Conservation (phyloP, 2,888 invertebrate species). For the Dendrolimus pini region DNA sequence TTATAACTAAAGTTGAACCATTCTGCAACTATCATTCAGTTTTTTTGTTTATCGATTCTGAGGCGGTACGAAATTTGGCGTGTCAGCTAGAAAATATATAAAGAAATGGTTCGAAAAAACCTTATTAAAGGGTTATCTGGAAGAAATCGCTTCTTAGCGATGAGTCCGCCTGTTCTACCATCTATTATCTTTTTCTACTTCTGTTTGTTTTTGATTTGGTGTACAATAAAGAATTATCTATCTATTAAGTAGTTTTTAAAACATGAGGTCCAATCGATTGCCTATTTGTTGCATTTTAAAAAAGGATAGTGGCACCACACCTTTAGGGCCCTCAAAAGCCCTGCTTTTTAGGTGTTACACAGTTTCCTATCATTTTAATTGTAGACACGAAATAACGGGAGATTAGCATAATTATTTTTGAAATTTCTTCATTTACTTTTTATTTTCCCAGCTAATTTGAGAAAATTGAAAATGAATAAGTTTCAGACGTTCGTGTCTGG, state of each 20-base stretch:
- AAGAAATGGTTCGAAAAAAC: too few relatives aligned
- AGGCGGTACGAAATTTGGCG: too few relatives aligned
- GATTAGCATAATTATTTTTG: neutral
- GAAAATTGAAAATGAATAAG: neutral
- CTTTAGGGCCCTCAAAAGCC: slow-evolving; percentile 10
- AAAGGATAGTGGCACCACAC: slow-evolving; percentile 8
- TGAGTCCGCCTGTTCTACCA: neutral
- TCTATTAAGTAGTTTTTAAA: too few relatives aligned
- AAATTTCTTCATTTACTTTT: neutral
- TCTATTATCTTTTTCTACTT: neutral
- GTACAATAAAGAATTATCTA: too few relatives aligned
- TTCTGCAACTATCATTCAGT: too few relatives aligned
- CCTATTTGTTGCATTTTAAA: too few relatives aligned
- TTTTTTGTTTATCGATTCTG: too few relatives aligned
- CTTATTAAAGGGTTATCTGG: too few relatives aligned
- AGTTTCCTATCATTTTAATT: slow-evolving; percentile 13
- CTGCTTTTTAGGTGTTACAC: slow-evolving; percentile 11
- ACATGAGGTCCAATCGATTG: too few relatives aligned
- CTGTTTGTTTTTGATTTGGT: neutral
- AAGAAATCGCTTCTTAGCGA: too few relatives aligned
- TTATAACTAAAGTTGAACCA: too few relatives aligned
- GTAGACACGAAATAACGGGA: slow-evolving; percentile 4
- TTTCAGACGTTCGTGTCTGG: neutral
- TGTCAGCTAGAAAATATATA: too few relatives aligned
- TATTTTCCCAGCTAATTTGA: neutral